Evolutionary conservation across 2,113 vertebrate genomes (phyloP).

Genomic region (Tapirus terrestris): DNA sequence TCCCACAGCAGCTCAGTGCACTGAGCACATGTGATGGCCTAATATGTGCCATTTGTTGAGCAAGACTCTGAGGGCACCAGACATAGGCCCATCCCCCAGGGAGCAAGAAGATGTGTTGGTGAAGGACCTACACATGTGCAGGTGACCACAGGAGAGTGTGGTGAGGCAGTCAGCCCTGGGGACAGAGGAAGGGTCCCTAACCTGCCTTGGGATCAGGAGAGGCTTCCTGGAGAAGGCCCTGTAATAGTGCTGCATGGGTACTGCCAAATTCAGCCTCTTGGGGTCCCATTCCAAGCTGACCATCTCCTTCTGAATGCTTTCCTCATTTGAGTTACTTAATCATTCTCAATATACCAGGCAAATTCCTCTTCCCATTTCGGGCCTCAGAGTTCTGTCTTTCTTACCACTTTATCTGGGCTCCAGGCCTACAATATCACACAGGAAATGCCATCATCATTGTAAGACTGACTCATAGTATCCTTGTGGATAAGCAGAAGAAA

Average conservation of each 20-base stretch:
- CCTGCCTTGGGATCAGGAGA: not conserved
- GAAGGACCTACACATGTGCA: not conserved
- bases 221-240: not conserved
- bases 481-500: not conserved
- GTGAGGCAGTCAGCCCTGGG: not conserved
- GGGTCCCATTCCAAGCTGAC: not conserved
- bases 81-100: not conserved
- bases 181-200: not conserved
- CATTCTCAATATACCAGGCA: not conserved
- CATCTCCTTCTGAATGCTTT: not conserved
- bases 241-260: not conserved
- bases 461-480: not conserved
- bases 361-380: not conserved
- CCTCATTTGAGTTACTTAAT: not conserved
- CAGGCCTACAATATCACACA: too few relatives aligned
- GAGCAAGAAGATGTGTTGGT: not conserved
- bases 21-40: rapidly evolving
- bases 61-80: not conserved
- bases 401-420: not conserved
- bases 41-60: too few relatives aligned
- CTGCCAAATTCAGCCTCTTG: not conserved
- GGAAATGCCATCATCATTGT: rapidly evolving
- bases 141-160: not conserved
- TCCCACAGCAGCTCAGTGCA: rapidly evolving
- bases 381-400: not conserved